Percentiles rank a stretch among this genome's conserved stretches.
phyloP scores from a whole-genome alignment of 1,140 invertebrate genomes.

The Zaprionus vittiger region DNA sequence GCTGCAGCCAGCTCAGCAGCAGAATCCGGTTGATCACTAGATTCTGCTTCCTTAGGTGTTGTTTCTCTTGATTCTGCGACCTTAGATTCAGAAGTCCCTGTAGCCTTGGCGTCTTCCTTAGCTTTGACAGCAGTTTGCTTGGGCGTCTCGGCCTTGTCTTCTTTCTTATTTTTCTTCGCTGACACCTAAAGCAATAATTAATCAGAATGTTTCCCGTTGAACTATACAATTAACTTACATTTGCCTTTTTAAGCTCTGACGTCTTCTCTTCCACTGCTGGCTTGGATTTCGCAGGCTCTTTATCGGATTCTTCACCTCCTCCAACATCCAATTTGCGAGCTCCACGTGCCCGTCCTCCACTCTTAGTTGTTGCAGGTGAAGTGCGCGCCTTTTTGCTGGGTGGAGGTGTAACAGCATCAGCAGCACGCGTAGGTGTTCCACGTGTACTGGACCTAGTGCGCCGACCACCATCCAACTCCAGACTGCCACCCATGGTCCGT shows the following conservation, averaged over 20 bases:
- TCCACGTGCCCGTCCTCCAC: constrained; percentile 57
- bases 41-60: constrained; percentile 22
- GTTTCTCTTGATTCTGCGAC: constrained; percentile 29
- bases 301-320: constrained; percentile 42
- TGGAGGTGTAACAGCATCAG: constrained; percentile 68
- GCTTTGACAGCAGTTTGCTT: constrained; percentile 30
- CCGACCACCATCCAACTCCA: constrained; percentile 75
- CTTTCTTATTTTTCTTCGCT: constrained; percentile 62
- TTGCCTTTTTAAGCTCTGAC: constrained; percentile 41
- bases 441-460: constrained; percentile 79
- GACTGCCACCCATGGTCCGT: constrained; percentile 75
- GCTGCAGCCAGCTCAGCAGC: constrained; percentile 26
- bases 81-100: constrained; percentile 24
- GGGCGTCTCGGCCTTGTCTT: constrained; percentile 48
- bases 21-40: constrained; percentile 61
- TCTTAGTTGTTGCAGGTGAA: constrained; percentile 64
- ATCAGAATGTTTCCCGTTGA: constrained; percentile 1
- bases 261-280: constrained; percentile 15
- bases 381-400: constrained; percentile 78
- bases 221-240: constrained; percentile 39
- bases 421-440: constrained; percentile 67
- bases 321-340: constrained; percentile 75
- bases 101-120: constrained; percentile 17
- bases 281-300: constrained; percentile 51
- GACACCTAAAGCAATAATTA: constrained; percentile 27